phyloP scores from a whole-genome alignment of 2,797 vertebrate species.

The Uromys caudimaculatus region DNA sequence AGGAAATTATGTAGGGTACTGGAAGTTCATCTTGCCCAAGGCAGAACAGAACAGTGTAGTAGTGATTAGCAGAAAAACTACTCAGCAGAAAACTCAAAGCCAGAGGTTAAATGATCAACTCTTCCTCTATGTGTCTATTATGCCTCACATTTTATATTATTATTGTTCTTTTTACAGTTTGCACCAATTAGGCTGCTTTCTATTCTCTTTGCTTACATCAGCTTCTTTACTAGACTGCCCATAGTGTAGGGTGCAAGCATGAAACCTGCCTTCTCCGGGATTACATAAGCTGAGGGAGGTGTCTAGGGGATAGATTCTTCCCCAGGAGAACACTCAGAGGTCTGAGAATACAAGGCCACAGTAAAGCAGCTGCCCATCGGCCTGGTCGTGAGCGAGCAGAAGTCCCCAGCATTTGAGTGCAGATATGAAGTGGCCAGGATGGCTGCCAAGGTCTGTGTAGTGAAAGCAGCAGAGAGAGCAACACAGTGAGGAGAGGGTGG shows the following conservation, averaged over 20 bases:
- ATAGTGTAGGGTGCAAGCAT: accelerated
- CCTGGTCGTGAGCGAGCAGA: background rate
- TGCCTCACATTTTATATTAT: background rate
- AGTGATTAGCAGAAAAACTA: background rate
- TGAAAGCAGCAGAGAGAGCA: accelerated
- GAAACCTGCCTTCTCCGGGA: background rate
- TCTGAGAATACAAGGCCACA: background rate
- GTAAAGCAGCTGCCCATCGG: background rate
- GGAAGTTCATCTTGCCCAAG: background rate
- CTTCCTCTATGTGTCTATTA: background rate
- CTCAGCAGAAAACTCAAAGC: background rate
- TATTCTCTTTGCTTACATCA: background rate
- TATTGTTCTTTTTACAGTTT: background rate
- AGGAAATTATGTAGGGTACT: background rate
- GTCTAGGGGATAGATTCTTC: background rate
- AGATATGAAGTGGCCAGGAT: background rate
- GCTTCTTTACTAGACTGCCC: background rate
- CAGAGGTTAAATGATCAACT: background rate
- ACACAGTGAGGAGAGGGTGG: no score
- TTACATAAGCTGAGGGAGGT: accelerated
- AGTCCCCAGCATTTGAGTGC: background rate
- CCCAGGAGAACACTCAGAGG: background rate
- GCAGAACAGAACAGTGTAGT: background rate
- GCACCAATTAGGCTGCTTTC: background rate
- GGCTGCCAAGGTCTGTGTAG: background rate